Evolutionary conservation across 1,140 invertebrate species (phyloP).

Genomic region (Drosophila ananassae): DNA sequence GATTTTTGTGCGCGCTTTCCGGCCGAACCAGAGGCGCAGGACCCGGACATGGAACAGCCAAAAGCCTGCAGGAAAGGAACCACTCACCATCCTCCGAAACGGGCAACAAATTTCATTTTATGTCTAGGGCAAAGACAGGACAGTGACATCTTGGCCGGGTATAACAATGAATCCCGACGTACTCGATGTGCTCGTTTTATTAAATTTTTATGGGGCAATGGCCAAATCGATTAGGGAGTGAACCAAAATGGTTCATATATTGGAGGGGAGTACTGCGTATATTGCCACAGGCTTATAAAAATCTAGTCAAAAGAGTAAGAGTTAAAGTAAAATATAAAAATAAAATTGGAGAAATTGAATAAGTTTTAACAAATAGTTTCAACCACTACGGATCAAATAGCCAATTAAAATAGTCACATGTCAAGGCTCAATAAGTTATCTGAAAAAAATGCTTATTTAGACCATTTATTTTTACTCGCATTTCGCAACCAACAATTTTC

Average conservation of each 20-base stretch:
- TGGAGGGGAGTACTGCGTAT: background rate
- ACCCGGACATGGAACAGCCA: constrained; percentile 8
- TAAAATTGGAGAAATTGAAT: no score
- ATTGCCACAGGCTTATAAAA: background rate
- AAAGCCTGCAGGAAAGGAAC: constrained; percentile 18
- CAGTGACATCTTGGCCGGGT: constrained; percentile 46
- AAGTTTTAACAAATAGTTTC: background rate
- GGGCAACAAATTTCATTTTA: constrained; percentile 36
- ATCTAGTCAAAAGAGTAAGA: background rate
- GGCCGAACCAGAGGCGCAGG: constrained; percentile 15
- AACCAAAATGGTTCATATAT: constrained; percentile 9
- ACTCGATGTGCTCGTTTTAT: constrained; percentile 20
- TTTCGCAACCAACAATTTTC: constrained; percentile 13
- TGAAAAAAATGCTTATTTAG: constrained; percentile 1
- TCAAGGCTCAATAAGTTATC: constrained; percentile 30
- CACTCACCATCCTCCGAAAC: constrained; percentile 36
- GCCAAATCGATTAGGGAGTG: constrained; percentile 31
- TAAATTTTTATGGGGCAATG: constrained; percentile 25
- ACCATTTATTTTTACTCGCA: background rate
- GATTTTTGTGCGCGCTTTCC: constrained; percentile 69
- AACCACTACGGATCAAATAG: background rate
- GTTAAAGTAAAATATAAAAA: background rate
- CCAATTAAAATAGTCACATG: constrained; percentile 5
- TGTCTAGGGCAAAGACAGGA: constrained; percentile 33
- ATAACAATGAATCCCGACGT: constrained; percentile 44